Evolutionary conservation across 2,113 vertebrate species (phyloP).

Genomic region (Monopterus albus): DNA sequence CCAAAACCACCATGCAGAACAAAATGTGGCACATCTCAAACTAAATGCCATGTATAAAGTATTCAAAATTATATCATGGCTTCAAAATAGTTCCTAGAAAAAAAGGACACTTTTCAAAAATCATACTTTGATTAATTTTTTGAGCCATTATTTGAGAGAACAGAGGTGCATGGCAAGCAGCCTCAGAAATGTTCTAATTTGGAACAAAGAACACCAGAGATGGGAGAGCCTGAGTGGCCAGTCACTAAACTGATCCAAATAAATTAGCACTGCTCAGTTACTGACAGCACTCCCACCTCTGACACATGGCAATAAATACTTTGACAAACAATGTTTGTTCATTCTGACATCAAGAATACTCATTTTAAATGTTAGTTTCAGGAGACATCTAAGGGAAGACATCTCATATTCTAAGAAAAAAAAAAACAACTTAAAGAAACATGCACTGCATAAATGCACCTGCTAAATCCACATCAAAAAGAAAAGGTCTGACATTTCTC

Average conservation of each 20-base stretch:
- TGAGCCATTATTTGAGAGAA: conserved; percentile 44
- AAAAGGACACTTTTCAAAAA: conserved; percentile 77
- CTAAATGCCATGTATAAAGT: conserved; percentile 64
- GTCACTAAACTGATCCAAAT: conserved; percentile 8
- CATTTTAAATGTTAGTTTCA: conserved; percentile 43
- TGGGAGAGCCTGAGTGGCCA: conserved; percentile 48
- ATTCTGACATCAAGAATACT: conserved; percentile 72
- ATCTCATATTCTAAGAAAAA: conserved; percentile 51
- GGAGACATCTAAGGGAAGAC: conserved; percentile 71
- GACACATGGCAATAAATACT: conserved; percentile 71
- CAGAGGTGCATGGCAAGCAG: conserved; percentile 34
- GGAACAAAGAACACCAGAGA: conserved; percentile 66
- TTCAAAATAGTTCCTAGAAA: conserved; percentile 78
- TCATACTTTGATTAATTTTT: conserved; percentile 46
- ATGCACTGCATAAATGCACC: conserved; percentile 61
- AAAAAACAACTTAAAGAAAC: conserved; percentile 48
- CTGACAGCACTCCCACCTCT: conserved; percentile 49
- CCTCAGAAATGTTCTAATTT: conserved; percentile 72
- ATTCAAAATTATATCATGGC: conserved; percentile 72
- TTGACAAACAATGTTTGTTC: conserved; percentile 58
- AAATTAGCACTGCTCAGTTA: conserved; percentile 17
- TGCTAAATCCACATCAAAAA: conserved; percentile 54
- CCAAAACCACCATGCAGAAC: conserved; percentile 70
- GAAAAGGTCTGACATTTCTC: neutral
- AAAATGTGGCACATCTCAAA: conserved; percentile 71